phyloP scores from a whole-genome alignment of 2,797 vertebrate genomes.

The Chiloscyllium punctatum region DNA sequence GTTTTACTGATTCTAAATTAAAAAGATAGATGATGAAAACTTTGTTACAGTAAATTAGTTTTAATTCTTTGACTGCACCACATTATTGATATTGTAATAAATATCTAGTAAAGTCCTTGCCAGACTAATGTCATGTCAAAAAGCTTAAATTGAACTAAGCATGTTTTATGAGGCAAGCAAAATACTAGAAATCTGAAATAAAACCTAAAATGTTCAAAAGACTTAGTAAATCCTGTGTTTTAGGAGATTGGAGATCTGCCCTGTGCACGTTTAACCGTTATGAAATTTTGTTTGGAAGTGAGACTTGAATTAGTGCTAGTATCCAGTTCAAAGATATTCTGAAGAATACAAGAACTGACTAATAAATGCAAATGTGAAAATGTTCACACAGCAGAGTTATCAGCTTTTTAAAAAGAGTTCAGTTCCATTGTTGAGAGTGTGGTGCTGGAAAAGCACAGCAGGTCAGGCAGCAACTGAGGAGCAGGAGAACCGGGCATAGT shows the following conservation, averaged over 20 bases:
- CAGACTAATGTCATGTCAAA: neutral
- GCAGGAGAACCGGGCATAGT: too few relatives aligned
- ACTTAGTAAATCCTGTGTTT: neutral
- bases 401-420: neutral
- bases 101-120: neutral
- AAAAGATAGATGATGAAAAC: neutral
- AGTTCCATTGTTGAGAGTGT: neutral
- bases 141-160: neutral
- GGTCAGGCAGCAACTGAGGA: too few relatives aligned
- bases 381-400: neutral
- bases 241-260: neutral
- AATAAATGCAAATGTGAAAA: neutral
- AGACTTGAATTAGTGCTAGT: too few relatives aligned
- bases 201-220: neutral
- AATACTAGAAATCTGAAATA: neutral
- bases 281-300: neutral
- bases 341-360: neutral
- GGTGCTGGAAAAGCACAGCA: too few relatives aligned
- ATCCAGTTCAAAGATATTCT: neutral
- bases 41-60: neutral
- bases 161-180: neutral
- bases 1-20: neutral
- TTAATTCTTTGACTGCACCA: neutral
- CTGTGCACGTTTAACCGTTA: neutral
- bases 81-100: neutral